These are phyloP conservation scores for Xylota sylvarum DNA, from an alignment of 2,888 invertebrate species.

Conservation along the genomic window DNA sequence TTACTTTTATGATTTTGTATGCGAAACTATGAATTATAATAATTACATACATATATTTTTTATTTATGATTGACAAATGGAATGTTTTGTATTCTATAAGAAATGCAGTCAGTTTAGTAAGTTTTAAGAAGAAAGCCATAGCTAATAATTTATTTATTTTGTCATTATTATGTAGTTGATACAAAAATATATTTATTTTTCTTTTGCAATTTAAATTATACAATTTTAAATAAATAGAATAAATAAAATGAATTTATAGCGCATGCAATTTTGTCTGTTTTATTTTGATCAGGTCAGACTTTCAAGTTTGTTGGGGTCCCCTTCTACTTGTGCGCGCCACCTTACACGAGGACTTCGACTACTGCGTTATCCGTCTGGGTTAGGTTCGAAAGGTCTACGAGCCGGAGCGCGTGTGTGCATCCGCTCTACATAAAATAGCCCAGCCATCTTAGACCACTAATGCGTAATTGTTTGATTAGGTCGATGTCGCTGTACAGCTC, in stretches of 20 bases:
- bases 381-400: no score
- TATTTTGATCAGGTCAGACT: background rate
- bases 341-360: no score
- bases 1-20: constrained; percentile 60
- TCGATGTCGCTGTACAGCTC: no score
- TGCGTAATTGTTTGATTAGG: no score
- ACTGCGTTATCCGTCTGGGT: no score
- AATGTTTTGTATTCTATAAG: constrained; percentile 49
- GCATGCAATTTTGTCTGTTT: constrained; percentile 15
- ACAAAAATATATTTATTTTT: constrained; percentile 70
- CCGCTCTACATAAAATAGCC: no score
- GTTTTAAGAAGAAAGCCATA: constrained; percentile 48
- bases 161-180: constrained; percentile 48
- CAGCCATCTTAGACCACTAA: no score
- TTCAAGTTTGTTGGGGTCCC: no score
- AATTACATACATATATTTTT: constrained; percentile 42
- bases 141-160: constrained; percentile 68
- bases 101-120: constrained; percentile 48
- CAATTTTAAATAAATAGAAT: constrained; percentile 62
- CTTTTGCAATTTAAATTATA: constrained; percentile 71
- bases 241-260: constrained; percentile 72
- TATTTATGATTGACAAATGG: constrained; percentile 36
- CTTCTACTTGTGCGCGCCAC: no score
- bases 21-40: constrained; percentile 52
- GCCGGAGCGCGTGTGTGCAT: no score